Conservation (phyloP, 2,888 invertebrate genomes). For the Colletes collaris region DNA sequence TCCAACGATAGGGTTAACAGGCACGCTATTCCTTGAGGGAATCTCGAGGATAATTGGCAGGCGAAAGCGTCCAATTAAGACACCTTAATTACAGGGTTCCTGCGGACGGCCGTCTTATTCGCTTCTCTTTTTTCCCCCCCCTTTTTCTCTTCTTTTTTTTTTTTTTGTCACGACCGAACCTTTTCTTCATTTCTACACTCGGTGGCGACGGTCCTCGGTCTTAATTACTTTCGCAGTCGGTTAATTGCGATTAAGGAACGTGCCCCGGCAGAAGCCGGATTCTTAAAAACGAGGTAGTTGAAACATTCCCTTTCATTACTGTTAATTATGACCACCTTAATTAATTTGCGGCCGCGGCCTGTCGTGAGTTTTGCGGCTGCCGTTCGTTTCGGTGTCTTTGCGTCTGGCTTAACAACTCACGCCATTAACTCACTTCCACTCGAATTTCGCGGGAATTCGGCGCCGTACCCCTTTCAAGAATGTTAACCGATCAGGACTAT, state of each 20-base stretch:
- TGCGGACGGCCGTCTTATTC: constrained; percentile 54
- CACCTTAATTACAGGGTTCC: constrained; percentile 72
- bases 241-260: constrained; percentile 75
- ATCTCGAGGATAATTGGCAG: constrained; percentile 69
- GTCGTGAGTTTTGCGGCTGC: constrained; percentile 27
- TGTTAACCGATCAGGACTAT: too few species aligned
- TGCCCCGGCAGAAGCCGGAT: constrained; percentile 60
- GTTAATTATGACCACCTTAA: constrained; percentile 67
- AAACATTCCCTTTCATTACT: constrained; percentile 70
- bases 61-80: constrained; percentile 72
- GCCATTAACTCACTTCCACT: constrained; percentile 41
- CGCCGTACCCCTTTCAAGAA: background rate
- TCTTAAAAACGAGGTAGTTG: constrained; percentile 67
- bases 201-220: constrained; percentile 62
- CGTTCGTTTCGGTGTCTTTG: constrained; percentile 40
- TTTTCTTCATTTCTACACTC: constrained; percentile 72
- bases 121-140: background rate
- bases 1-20: constrained; percentile 52
- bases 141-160: constrained; percentile 32
- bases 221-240: constrained; percentile 74
- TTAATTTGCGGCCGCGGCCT: constrained; percentile 61
- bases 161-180: constrained; percentile 48
- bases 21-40: constrained; percentile 43
- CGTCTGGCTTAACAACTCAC: constrained; percentile 25
- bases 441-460: constrained; percentile 16